Evolutionary conservation across 2,797 vertebrate species (phyloP).

Genomic region (Acipenser oxyrinchus): DNA sequence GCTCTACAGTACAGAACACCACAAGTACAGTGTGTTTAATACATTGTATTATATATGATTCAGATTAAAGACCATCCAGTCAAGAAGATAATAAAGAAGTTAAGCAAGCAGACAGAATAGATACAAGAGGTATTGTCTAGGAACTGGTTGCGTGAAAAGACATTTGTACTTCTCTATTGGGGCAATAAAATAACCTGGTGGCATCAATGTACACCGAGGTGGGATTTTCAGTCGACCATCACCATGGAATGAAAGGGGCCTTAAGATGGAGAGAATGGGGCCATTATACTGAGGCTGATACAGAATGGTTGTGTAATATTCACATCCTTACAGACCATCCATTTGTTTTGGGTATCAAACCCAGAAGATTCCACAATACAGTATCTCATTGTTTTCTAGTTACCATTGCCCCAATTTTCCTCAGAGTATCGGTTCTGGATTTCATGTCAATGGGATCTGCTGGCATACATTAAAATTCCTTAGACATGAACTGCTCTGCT

Average conservation of each 20-base stretch:
- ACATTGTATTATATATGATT: no score
- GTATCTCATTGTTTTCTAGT: background rate
- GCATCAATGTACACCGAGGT: no score
- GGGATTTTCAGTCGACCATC: no score
- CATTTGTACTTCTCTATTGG: no score
- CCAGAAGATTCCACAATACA: background rate
- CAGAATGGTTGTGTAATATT: background rate
- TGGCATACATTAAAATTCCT: background rate
- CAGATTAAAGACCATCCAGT: no score
- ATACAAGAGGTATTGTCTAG: no score
- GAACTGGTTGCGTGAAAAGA: no score
- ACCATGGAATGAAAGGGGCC: background rate
- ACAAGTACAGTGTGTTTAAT: no score
- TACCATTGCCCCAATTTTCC: background rate
- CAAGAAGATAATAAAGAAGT: no score
- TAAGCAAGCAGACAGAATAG: no score
- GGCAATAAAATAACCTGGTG: no score
- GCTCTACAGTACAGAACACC: no score
- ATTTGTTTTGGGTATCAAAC: background rate
- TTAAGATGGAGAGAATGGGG: background rate
- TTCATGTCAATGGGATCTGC: background rate
- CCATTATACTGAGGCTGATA: background rate
- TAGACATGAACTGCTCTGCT: background rate
- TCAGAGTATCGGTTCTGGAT: background rate
- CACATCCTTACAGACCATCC: background rate